A percentile compares a stretch with the other conserved stretches of the same genome.
Conservation (phyloP, 1,140 invertebrate species). For the Varroa destructor region DNA sequence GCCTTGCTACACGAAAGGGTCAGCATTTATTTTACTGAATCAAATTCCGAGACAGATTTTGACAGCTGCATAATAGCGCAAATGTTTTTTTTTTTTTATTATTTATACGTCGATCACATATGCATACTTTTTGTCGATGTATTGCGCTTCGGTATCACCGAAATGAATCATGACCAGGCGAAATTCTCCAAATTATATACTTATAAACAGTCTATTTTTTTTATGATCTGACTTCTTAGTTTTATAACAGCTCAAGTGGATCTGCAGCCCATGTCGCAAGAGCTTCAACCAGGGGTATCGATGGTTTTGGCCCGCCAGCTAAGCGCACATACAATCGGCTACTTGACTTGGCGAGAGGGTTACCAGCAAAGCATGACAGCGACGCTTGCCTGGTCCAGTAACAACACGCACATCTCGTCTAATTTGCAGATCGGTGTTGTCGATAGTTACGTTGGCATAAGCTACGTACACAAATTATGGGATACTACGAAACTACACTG, state of each 20-base stretch:
- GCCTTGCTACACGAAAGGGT: no score
- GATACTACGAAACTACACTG: conserved; percentile 60
- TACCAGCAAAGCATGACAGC: conserved; percentile 60
- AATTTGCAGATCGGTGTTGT: conserved; percentile 54
- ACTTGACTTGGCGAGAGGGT: conserved; percentile 65
- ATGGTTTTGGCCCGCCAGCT: conserved; percentile 66
- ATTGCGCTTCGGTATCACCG: no score
- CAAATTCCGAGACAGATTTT: no score
- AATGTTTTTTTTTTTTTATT: no score
- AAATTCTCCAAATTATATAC: no score
- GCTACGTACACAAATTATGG: conserved; percentile 60
- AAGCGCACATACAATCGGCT: conserved; percentile 68
- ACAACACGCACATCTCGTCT: conserved; percentile 30
- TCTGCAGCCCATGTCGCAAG: conserved; percentile 55
- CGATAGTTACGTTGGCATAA: conserved; percentile 59
- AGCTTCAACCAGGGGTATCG: conserved; percentile 53
- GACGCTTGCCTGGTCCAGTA: conserved; percentile 57
- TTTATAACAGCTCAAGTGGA: conserved; percentile 57
- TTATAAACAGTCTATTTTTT: no score
- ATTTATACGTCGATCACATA: no score
- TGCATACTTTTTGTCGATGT: no score
- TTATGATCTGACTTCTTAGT: conserved; percentile 37
- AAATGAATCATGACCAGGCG: no score
- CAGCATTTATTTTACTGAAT: no score
- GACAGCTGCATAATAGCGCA: no score